Evolutionary conservation across 2,888 invertebrate species (phyloP), one percentile per base, ranked within the genome.

Genomic region (Opisthograptis luteolata): DNA sequence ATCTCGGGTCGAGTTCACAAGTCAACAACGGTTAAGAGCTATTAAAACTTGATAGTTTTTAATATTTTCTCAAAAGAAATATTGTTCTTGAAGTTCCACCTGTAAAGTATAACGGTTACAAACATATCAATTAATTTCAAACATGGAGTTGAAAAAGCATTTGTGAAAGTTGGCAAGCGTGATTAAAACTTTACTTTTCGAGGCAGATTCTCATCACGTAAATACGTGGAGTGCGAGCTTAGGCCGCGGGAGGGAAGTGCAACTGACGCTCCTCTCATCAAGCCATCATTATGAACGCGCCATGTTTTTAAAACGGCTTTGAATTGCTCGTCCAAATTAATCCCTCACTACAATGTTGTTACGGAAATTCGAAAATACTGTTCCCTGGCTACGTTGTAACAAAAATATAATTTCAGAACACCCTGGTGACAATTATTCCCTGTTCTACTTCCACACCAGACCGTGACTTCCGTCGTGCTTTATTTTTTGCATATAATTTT

Each of bases 401-500:
- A 59, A 74, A 73, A 60, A 50, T 45, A 73, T 67, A 68, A 70
- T 66, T 76, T 75, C 62, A 70, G 64, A 70, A 74, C 71, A 70
- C 71, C 75, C 73, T 73, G 71, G 45, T 46, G 82, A 84, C 83
- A 83, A 84, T 86, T 84, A 85, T 80, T 72, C 76, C 60, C 63
- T 70, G 70, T 70, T 71, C 64, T 73, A 76, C 74, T 72, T 79
- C 66, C 68, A 73, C 70, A 73, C 71, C 69, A 70, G 68, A 62
- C 70, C 73, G 64, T 79, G 81, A 79, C 81, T 81, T 75, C 69
- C 74, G 71, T 65, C 88, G 89, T 89, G 89, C 82, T 84, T n/a
- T n/a, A n/a, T n/a, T n/a, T n/a, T 83, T 77, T 80, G 89, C 89
- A 89, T 88, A 86, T 86, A 87, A 88, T 87, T 87, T 86, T 80